phyloP scores from a whole-genome alignment of 2,113 vertebrate species.

The Numenius arquata region DNA sequence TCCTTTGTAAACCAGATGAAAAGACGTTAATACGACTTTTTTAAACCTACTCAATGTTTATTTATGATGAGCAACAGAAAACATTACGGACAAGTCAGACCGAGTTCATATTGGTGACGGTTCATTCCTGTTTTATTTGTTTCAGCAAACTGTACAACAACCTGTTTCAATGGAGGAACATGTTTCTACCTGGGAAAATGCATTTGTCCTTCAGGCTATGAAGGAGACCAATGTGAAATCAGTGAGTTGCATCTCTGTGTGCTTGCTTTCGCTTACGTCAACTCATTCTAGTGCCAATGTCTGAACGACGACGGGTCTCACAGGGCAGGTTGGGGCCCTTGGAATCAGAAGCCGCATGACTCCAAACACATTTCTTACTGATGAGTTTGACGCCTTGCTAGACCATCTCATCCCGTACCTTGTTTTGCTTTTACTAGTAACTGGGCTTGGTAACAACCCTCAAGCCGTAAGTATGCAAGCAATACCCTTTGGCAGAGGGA shows the following conservation, averaged over 20 bases:
- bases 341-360: neutral
- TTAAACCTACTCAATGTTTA: neutral
- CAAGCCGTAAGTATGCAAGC: neutral
- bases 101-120: neutral
- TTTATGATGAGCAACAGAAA: neutral
- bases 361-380: neutral
- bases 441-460: neutral
- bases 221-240: constrained; percentile 85
- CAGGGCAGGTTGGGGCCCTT: neutral
- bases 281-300: neutral
- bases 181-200: constrained; percentile 91
- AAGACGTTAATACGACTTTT: neutral
- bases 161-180: constrained; percentile 86
- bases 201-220: constrained; percentile 83
- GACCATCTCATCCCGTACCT: neutral
- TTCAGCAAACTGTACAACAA: constrained; percentile 85
- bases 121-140: neutral
- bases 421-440: neutral
- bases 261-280: neutral
- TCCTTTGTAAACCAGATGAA: neutral
- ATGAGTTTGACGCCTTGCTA: neutral
- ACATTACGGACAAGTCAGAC: neutral
- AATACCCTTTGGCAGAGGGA: neutral
- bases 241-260: constrained; percentile 75
- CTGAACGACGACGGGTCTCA: neutral